Evolutionary conservation across 1,140 invertebrate species (phyloP), one percentile per base, ranked within the genome.

Genomic region (Euura saliciscinereae): DNA sequence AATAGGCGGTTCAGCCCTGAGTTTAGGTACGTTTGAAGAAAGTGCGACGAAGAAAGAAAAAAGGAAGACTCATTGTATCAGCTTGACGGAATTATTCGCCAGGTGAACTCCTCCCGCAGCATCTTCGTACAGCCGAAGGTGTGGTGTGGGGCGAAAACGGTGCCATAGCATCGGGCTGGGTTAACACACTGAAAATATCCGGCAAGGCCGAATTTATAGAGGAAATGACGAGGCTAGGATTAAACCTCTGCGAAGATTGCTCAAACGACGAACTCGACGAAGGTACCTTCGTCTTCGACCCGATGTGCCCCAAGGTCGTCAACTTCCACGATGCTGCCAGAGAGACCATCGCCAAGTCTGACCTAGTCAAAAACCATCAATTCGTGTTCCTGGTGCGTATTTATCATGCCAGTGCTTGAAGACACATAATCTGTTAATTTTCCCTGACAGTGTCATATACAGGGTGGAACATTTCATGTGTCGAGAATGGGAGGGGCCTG

Each of bases 261-360:
- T 69, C 45, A 2, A 65, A 70, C 6, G 71, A 13, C 1, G 79
- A 81, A 45, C 68, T 85, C 0, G 66, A 76, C 1, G 84, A 84
- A 65, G 74, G 81, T 59, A 68, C 80, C 6, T 88, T 79, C 45
- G 71, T 76, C 6, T 87, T 86, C 68, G 93, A 94, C 79, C 88
- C 91, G 8, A 85, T 93, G 2, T 94, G 93, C 80, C 93, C 93
- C 0, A 90, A 93, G 75, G 91, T 94, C 71, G 88, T 94, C 8
- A 90, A 90, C 2, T 86, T 93, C 44, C 91, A 93, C 75, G 91
- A 92, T 45, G 89, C 88, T 4, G 83, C 87, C 4, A 86, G 91
- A 69, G 83, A 88, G 3, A 87, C 85, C 70, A 81, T 93, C 42
- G 90, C 91, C 0, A 86, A 89, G 74, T 89, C 91, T 68, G 77